These are phyloP conservation scores for Ptycholaimellus sp. DNA, from an alignment of 2,888 invertebrate species.

Conservation along the genomic window DNA sequence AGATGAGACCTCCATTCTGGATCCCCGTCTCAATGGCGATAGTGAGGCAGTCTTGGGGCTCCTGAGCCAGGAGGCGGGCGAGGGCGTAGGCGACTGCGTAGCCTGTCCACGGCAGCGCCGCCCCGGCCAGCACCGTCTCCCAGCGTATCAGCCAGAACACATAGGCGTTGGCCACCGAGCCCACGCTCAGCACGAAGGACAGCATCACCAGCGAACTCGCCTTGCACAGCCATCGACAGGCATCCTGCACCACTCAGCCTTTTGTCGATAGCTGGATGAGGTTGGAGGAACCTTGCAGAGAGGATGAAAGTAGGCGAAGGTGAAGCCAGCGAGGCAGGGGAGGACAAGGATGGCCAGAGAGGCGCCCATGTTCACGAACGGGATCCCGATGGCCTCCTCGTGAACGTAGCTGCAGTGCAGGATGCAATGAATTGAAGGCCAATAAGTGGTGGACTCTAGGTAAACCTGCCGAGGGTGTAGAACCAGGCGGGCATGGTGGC, in stretches of 20 bases:
- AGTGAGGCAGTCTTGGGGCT: conserved; percentile 8
- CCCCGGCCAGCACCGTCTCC: neutral
- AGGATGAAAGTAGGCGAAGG: neutral
- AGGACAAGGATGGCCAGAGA: neutral
- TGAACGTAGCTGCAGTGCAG: too few species aligned
- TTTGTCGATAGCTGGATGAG: too few species aligned
- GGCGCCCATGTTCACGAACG: neutral
- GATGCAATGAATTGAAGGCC: too few species aligned
- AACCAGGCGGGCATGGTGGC: conserved; percentile 69
- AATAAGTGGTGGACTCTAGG: too few species aligned
- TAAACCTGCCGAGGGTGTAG: too few species aligned
- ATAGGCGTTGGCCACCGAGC: neutral
- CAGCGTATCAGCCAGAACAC: neutral
- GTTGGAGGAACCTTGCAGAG: too few species aligned
- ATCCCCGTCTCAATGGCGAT: conserved; percentile 14
- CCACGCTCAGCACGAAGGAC: neutral
- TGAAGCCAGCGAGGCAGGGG: neutral
- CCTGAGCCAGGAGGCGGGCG: conserved; percentile 7
- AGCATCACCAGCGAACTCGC: neutral
- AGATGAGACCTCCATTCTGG: conserved; percentile 10
- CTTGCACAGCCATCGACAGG: too few species aligned
- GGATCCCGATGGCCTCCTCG: too few species aligned
- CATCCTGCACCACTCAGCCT: too few species aligned
- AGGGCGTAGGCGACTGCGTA: conserved; percentile 7
- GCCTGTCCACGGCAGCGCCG: conserved; percentile 11